A percentile compares a stretch with the other conserved stretches of the same genome.
phyloP scores from a whole-genome alignment of 2,888 invertebrate species.

The Peribatodes rhomboidaria region DNA sequence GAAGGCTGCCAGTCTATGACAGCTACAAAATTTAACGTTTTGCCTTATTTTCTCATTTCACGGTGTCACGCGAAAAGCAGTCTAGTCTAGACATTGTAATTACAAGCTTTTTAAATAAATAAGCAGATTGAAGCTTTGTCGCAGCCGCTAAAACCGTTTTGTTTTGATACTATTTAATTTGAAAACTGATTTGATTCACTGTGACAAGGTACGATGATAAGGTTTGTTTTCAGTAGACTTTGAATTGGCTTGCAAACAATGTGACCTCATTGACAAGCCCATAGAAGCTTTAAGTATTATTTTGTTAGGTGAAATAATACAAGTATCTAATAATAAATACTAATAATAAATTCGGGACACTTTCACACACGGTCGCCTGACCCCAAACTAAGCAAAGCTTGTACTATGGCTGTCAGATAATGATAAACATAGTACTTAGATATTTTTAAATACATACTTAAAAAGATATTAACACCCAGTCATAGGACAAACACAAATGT shows the following conservation, averaged over 20 bases:
- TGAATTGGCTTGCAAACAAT: constrained; percentile 7
- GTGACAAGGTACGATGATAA: constrained; percentile 3
- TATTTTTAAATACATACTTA: too few species aligned
- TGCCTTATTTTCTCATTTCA: constrained; percentile 34
- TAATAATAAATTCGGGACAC: too few species aligned
- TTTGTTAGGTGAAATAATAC: neutral
- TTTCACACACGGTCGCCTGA: too few species aligned
- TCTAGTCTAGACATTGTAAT: constrained; percentile 49
- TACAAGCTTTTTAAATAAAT: constrained; percentile 33
- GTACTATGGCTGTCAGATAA: too few species aligned
- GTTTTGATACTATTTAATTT: neutral
- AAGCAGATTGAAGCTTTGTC: constrained; percentile 9
- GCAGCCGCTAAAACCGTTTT: neutral
- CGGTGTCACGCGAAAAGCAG: constrained; percentile 43
- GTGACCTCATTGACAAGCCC: constrained; percentile 21
- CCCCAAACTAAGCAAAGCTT: too few species aligned
- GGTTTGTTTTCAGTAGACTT: neutral
- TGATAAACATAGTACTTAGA: too few species aligned
- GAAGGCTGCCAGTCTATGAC: constrained; percentile 29
- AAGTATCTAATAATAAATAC: neutral
- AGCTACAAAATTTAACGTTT: constrained; percentile 18
- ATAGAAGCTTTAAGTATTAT: neutral
- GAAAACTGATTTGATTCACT: neutral
- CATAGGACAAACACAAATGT: too few species aligned
- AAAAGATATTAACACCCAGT: too few species aligned